These are phyloP conservation scores for Drosophila colorata DNA, from an alignment of 2,888 invertebrate genomes.

Conservation along the genomic window DNA sequence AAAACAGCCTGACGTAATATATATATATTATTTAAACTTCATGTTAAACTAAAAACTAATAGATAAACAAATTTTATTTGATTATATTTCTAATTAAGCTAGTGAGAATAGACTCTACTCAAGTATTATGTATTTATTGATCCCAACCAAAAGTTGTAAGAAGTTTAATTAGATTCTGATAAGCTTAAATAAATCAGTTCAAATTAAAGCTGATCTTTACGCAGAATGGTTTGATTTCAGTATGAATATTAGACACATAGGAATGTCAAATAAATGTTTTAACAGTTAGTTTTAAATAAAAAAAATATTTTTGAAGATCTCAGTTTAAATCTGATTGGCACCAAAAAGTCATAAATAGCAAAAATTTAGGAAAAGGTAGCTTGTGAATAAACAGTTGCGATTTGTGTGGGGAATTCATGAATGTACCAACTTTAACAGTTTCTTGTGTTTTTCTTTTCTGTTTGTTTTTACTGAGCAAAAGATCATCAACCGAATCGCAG, in stretches of 20 bases:
- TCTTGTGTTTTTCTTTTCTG: conserved; percentile 2
- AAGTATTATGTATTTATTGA: not conserved
- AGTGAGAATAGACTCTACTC: too few relatives aligned
- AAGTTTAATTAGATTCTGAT: not conserved
- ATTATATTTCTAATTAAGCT: too few relatives aligned
- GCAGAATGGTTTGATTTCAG: not conserved
- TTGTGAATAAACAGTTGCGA: not conserved
- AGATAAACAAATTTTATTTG: too few relatives aligned
- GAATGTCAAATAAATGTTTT: too few relatives aligned
- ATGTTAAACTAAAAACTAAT: too few relatives aligned
- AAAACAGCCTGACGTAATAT: too few relatives aligned
- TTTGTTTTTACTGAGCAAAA: conserved; percentile 19
- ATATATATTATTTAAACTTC: too few relatives aligned
- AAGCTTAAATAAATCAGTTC: not conserved
- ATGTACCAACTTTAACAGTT: conserved; percentile 23
- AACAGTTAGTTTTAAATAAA: too few relatives aligned
- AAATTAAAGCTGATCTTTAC: not conserved
- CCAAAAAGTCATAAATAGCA: not conserved
- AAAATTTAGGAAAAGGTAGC: not conserved
- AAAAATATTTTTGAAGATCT: not conserved
- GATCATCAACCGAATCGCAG: conserved; percentile 64
- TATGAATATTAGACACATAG: not conserved
- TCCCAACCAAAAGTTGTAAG: not conserved
- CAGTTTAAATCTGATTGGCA: not conserved
- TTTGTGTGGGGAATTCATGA: not conserved